Evolutionary conservation across 37 sponge, comb jelly and placozoan genomes (phyloP), one percentile per base, ranked within the genome.

Genomic region (Chondrosia reniformis): DNA sequence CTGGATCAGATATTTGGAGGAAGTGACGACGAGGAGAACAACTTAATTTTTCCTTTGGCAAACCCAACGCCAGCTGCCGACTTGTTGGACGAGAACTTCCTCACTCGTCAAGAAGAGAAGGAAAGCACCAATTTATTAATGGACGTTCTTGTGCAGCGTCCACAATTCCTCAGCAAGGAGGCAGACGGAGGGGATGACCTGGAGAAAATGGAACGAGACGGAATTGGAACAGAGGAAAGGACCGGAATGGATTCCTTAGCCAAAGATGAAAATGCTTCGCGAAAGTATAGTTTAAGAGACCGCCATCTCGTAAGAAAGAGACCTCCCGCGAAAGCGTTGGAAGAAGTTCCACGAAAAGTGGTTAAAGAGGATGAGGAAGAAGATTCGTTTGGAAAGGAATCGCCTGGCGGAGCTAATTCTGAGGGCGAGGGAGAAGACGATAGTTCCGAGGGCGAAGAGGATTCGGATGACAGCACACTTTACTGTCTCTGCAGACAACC

Each of bases 401-500:
- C 36, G 27, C n/a, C 22, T 21, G 7, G 36, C 38, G 15, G 22
- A 40, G 72, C 8, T 24, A 24, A 66, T 4, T 41, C 24, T 21
- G 81, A 80, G 28, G 85, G 58, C 25, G 88, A 77, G 21, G 79
- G 71, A 6, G 93, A 88, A 0, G 82, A 71, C 0, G 89, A 76
- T 3, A n/a, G n/a, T n/a, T n/a, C n/a, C n/a, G n/a, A n/a, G n/a
- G n/a, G n/a, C n/a, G 71, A 64, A 5, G 81, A 78, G 15, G 74
- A 62, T 25, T 84, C 84, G 27, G 93, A 92, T 27, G 83, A 82
- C 32, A 81, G 88, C 74, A 78, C 75, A 59, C 77, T 92, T 42
- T 92, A 85, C 79, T 92, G 93, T 55, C 67, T 88, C 45, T 92
- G 93, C 33, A 67, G 74, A 33, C 69, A 88, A 45, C 89, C 86